Evolutionary conservation across 2,888 invertebrate genomes (phyloP).

Genomic region (Exephanes ischioxanthus): DNA sequence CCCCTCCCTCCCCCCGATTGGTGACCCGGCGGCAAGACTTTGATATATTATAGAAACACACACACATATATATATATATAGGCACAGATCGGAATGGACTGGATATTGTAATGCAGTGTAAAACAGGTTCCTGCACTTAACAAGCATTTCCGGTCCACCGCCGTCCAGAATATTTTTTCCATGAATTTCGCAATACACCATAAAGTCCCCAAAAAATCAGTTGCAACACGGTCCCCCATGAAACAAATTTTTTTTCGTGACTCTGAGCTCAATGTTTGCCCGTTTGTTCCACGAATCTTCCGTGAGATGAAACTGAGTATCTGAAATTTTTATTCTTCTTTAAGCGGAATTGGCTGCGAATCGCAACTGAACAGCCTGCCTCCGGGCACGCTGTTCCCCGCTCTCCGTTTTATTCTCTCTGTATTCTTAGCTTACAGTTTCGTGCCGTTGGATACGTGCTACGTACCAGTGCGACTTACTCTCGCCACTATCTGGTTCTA

Average conservation of each 20-base stretch:
- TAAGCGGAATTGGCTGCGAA: not conserved
- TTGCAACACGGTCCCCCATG: too few relatives aligned
- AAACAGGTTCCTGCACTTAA: not conserved
- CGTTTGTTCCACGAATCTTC: not conserved
- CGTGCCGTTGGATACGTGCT: not conserved
- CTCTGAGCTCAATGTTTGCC: not conserved
- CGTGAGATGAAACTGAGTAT: not conserved
- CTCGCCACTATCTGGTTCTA: not conserved
- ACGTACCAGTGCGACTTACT: not conserved
- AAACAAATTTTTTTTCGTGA: not conserved
- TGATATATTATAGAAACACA: not conserved
- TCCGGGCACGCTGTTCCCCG: too few relatives aligned
- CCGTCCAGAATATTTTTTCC: too few relatives aligned
- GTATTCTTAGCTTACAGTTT: not conserved
- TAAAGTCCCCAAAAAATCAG: too few relatives aligned
- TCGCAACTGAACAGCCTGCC: not conserved
- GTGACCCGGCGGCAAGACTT: too few relatives aligned
- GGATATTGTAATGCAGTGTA: slow-evolving; percentile 11
- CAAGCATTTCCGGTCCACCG: not conserved
- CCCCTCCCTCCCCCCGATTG: too few relatives aligned
- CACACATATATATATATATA: not conserved
- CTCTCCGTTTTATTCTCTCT: not conserved
- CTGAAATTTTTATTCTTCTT: not conserved
- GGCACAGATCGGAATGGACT: not conserved
- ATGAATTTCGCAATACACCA: too few relatives aligned